phyloP scores from a whole-genome alignment of 2,888 invertebrate genomes.

The Mechanitis mazaeus region DNA sequence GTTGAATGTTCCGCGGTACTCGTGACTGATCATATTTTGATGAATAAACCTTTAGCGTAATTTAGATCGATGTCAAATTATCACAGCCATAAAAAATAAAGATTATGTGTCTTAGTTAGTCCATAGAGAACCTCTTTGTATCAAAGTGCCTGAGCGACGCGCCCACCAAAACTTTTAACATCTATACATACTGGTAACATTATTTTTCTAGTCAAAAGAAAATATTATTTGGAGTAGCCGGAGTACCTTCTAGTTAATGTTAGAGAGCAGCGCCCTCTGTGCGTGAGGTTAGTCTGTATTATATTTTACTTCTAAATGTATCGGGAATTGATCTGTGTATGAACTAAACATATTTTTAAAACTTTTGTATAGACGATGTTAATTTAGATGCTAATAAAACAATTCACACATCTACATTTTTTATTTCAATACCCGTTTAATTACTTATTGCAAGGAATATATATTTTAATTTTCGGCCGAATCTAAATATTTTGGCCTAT shows the following conservation, averaged over 20 bases:
- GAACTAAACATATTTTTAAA: slow-evolving; percentile 43
- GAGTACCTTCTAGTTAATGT: not conserved
- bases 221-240: not conserved
- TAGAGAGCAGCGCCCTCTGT: not conserved
- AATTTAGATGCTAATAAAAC: slow-evolving; percentile 54
- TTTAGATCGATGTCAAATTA: not conserved
- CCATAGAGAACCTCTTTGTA: too few species aligned
- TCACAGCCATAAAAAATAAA: too few species aligned
- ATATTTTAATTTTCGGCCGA: slow-evolving; percentile 9
- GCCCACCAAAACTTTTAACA: too few species aligned
- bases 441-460: slow-evolving; percentile 13
- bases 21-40: not conserved
- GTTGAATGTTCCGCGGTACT: not conserved
- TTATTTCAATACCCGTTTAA: slow-evolving; percentile 31
- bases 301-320: slow-evolving; percentile 7
- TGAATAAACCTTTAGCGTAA: not conserved
- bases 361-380: slow-evolving; percentile 61
- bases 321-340: slow-evolving; percentile 18
- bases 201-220: slow-evolving; percentile 12
- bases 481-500: not conserved
- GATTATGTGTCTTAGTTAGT: too few species aligned
- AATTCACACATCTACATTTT: slow-evolving; percentile 30
- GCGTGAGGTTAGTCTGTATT: not conserved
- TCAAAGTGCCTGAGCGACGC: too few species aligned
- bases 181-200: too few species aligned